Evolutionary conservation across 2,888 invertebrate species (phyloP).

Genomic region (Leptopilina drosophilae): DNA sequence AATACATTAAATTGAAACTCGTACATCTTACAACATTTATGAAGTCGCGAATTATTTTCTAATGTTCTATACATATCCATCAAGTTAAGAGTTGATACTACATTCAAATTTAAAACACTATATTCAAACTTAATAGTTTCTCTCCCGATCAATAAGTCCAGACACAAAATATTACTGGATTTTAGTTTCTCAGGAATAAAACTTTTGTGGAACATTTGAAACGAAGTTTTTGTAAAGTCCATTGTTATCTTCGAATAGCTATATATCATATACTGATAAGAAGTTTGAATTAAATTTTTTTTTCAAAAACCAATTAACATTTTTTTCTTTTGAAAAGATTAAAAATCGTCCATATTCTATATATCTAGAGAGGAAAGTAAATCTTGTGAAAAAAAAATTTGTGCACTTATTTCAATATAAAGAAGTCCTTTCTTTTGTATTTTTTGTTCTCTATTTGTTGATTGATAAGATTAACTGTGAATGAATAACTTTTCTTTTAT

Average conservation of each 20-base stretch:
- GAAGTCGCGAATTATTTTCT: conserved; percentile 36
- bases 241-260: conserved; percentile 34
- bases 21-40: conserved; percentile 38
- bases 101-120: conserved; percentile 22
- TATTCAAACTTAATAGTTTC: conserved; percentile 23
- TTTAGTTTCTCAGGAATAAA: conserved; percentile 26
- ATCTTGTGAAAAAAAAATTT: conserved; percentile 31
- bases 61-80: conserved; percentile 23
- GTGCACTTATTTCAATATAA: conserved; percentile 24
- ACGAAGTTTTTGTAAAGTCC: conserved; percentile 32
- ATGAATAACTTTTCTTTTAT: conserved; percentile 1
- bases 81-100: conserved; percentile 6
- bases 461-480: not conserved
- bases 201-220: conserved; percentile 33
- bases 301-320: conserved; percentile 7
- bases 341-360: conserved; percentile 10
- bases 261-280: conserved; percentile 14
- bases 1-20: conserved; percentile 36
- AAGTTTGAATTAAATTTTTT: not conserved
- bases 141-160: conserved; percentile 28
- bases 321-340: conserved; percentile 13
- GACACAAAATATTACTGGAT: conserved; percentile 26
- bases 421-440: conserved; percentile 14
- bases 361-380: not conserved
- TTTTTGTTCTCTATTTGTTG: conserved; percentile 25